Evolutionary conservation across 92 coral and sea anemone species (phyloP).

Genomic region (Zoanthus gigantus): DNA sequence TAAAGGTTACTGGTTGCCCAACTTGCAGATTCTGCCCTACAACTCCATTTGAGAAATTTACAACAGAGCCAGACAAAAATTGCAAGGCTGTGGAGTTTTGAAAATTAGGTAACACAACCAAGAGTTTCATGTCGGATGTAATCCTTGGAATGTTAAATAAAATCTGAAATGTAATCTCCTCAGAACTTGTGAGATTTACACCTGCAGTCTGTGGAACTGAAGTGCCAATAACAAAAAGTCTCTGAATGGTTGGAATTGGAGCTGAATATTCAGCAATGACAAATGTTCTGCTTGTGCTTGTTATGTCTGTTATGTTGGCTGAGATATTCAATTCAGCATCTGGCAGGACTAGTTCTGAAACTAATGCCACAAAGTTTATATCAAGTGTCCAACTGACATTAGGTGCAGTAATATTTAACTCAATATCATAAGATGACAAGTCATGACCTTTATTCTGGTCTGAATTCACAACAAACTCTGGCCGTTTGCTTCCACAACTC

Average conservation of each 20-base stretch:
- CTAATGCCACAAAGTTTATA: slow-evolving; percentile 47
- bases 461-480: slow-evolving; percentile 53
- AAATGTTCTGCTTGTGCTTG: slow-evolving; percentile 38
- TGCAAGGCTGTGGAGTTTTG: slow-evolving; percentile 66
- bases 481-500: slow-evolving; percentile 59
- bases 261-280: slow-evolving; percentile 66
- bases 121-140: slow-evolving; percentile 70
- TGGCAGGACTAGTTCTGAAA: slow-evolving; percentile 62
- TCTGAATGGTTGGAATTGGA: slow-evolving; percentile 51
- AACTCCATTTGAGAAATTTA: slow-evolving; percentile 61
- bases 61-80: slow-evolving; percentile 63
- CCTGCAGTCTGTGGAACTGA: slow-evolving; percentile 71
- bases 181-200: slow-evolving; percentile 66
- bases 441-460: not conserved
- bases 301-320: slow-evolving; percentile 53
- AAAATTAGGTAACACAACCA: slow-evolving; percentile 67
- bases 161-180: slow-evolving; percentile 61
- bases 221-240: slow-evolving; percentile 46
- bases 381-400: slow-evolving; percentile 82
- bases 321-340: slow-evolving; percentile 72
- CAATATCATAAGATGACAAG: slow-evolving; percentile 12
- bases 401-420: slow-evolving; percentile 56
- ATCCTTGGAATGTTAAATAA: slow-evolving; percentile 76
- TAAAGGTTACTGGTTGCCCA: slow-evolving; percentile 56
- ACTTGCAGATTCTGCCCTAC: slow-evolving; percentile 40